These are phyloP conservation scores for Agriopis leucophaearia DNA, from an alignment of 2,888 invertebrate genomes.

Conservation along the genomic window DNA sequence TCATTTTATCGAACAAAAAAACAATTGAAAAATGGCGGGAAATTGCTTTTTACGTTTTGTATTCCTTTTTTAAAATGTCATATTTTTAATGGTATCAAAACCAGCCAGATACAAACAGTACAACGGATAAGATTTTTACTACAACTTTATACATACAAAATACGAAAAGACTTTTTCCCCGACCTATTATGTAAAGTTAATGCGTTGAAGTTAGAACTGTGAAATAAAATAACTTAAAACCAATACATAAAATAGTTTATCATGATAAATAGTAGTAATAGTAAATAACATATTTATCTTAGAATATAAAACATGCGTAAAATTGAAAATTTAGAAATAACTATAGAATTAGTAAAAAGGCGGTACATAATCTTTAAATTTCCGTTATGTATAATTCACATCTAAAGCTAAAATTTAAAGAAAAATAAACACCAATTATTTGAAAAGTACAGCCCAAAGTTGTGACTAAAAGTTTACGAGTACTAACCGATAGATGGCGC, in stretches of 20 bases:
- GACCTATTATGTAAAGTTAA: too few species aligned
- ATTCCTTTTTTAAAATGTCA: too few species aligned
- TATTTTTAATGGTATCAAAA: too few species aligned
- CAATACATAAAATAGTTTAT: neutral
- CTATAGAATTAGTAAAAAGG: constrained; percentile 10
- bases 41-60: too few species aligned
- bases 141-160: too few species aligned
- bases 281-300: neutral
- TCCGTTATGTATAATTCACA: neutral
- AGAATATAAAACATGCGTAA: too few species aligned
- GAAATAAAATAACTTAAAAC: neutral
- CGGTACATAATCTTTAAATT: constrained; percentile 13
- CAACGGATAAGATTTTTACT: too few species aligned
- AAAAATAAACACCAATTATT: constrained; percentile 24
- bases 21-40: too few species aligned
- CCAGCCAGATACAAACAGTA: too few species aligned
- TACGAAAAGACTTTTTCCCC: too few species aligned
- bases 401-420: neutral
- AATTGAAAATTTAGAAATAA: neutral
- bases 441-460: constrained; percentile 39
- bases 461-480: constrained; percentile 44
- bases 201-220: neutral
- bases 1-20: too few species aligned
- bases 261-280: neutral
- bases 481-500: constrained; percentile 47